Evolutionary conservation across 64 coral and sea anemone species (phyloP).

Genomic region (Porites lutea): DNA sequence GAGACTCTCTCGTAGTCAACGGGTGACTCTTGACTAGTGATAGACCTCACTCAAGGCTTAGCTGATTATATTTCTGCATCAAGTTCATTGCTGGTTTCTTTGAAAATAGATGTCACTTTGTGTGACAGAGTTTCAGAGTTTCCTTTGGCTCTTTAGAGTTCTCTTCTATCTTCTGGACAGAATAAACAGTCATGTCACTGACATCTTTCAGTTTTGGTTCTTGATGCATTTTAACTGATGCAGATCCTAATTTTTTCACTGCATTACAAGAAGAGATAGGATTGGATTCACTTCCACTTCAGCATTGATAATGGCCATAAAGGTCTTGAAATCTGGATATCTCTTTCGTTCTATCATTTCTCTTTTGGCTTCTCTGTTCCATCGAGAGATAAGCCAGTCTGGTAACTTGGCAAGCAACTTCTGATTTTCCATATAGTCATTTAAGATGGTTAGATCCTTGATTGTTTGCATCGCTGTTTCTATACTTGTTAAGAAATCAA

Average conservation of each 20-base stretch:
- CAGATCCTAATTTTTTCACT: conserved; percentile 20
- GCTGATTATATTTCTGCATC: not conserved
- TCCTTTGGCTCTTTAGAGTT: not conserved
- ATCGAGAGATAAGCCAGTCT: too few species aligned
- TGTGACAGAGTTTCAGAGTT: not conserved
- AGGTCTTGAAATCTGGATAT: conserved; percentile 9
- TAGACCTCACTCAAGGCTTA: not conserved
- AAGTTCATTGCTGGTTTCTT: not conserved
- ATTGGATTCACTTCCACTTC: not conserved
- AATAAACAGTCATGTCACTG: not conserved
- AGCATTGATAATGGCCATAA: not conserved
- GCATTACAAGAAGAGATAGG: conserved; percentile 24
- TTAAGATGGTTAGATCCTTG: too few species aligned
- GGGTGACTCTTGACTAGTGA: not conserved
- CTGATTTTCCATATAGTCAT: too few species aligned
- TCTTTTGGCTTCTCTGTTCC: not conserved
- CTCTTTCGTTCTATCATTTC: not conserved
- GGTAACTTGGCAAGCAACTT: too few species aligned
- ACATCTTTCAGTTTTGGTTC: not conserved
- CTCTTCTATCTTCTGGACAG: not conserved
- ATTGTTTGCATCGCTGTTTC: too few species aligned
- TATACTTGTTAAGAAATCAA: too few species aligned
- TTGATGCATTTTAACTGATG: not conserved
- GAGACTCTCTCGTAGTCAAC: not conserved
- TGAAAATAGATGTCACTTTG: not conserved